Percentiles rank a stretch among this genome's conserved stretches.
phyloP scores from a whole-genome alignment of 1,140 invertebrate species.

The Papilio polyxenes region DNA sequence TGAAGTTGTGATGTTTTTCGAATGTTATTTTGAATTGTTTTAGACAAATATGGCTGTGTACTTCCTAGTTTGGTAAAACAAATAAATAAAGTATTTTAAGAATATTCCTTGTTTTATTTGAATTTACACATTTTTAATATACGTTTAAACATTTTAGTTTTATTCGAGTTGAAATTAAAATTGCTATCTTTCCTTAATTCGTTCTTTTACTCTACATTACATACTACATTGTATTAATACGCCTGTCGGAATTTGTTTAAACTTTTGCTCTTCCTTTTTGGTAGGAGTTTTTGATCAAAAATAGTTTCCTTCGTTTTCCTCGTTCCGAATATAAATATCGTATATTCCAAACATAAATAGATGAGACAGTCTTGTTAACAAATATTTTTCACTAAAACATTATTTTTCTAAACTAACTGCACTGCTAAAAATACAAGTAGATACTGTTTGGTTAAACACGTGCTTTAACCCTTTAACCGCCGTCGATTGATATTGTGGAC shows the following conservation, averaged over 20 bases:
- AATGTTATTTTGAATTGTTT: conserved; percentile 45
- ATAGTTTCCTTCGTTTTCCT: conserved; percentile 17
- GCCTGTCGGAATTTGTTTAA: not conserved
- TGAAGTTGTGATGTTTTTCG: conserved; percentile 23
- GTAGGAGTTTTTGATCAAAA: not conserved
- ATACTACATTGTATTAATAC: not conserved
- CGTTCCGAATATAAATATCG: not conserved
- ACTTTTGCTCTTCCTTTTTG: not conserved
- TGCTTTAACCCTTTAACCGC: too few species aligned
- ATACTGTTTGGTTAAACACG: too few species aligned
- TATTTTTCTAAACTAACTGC: too few species aligned
- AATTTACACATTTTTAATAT: not conserved
- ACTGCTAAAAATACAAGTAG: too few species aligned
- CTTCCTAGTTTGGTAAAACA: conserved; percentile 61
- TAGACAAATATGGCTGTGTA: conserved; percentile 74
- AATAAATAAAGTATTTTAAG: conserved; percentile 51
- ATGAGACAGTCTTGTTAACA: too few species aligned
- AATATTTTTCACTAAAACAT: too few species aligned
- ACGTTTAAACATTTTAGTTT: too few species aligned
- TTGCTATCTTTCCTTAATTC: too few species aligned
- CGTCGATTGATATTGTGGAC: too few species aligned
- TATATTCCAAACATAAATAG: too few species aligned
- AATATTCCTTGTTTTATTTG: conserved; percentile 26
- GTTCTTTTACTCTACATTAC: not conserved
- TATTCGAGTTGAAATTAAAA: too few species aligned